These are phyloP conservation scores for Hirtodrosophila histrioides DNA, from an alignment of 2,888 invertebrate species.

Conservation along the genomic window DNA sequence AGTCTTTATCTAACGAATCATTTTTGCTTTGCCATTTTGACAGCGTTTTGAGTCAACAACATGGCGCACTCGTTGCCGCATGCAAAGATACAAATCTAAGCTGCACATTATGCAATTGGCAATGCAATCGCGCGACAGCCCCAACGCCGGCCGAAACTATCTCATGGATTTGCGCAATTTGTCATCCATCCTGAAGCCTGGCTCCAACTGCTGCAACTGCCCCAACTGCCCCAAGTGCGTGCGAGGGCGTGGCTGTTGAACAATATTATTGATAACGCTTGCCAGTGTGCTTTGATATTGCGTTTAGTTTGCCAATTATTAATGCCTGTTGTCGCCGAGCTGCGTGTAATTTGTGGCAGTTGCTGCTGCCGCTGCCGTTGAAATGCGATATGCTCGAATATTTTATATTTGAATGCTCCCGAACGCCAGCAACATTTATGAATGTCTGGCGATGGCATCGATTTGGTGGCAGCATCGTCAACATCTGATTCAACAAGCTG, in stretches of 20 bases:
- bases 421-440: constrained; percentile 49
- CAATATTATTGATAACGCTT: constrained; percentile 77
- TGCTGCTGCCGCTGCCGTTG: constrained; percentile 53
- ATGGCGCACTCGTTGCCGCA: constrained; percentile 63
- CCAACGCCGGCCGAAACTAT: constrained; percentile 59
- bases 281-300: constrained; percentile 62
- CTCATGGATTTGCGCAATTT: constrained; percentile 82
- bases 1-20: constrained; percentile 72
- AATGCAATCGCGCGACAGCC: constrained; percentile 62
- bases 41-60: constrained; percentile 78
- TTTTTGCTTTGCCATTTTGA: constrained; percentile 74
- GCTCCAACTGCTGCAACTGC: background rate
- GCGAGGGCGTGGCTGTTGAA: constrained; percentile 68
- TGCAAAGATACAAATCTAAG: constrained; percentile 77
- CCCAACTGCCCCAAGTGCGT: constrained; percentile 49
- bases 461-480: constrained; percentile 39
- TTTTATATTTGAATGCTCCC: constrained; percentile 23
- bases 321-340: constrained; percentile 66
- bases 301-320: constrained; percentile 73
- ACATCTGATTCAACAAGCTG: constrained; percentile 66
- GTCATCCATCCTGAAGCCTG: constrained; percentile 73
- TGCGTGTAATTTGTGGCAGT: constrained; percentile 76
- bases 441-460: constrained; percentile 56
- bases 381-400: constrained; percentile 63
- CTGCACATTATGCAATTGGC: constrained; percentile 70